Base-by-base conservation (phyloP, 1,140 invertebrate species). In the Panagrolaimus sp. region DNA sequence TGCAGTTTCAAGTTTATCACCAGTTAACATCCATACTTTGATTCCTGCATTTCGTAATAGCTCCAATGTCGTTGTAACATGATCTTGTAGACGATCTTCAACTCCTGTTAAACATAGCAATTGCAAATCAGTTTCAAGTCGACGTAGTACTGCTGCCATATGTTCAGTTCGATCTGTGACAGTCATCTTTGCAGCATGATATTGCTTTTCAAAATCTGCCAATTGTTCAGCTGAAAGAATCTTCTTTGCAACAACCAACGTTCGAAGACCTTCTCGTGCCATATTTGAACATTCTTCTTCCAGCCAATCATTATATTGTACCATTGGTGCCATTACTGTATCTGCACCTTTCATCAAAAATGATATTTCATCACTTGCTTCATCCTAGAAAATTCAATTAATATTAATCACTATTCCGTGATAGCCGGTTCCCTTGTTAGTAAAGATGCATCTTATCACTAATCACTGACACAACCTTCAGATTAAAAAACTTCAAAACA, bases 1-100 rank as follows among this genome's bases (percentile, higher is more conserved):
- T 13, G 96, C 96, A 0, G 96, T 99, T 86, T 99, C 96, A 63
- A 98, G 83, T 85, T 99, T 99, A 83, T 99, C 96, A 48, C 96
- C 96, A 0, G 96, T 99, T 70, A 99, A 86, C 96, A 99, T 99
- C 96, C 96, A 99, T 51, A 97, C 89, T 87, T 93, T 96, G 63
- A 98, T 93, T 44, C 95, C 95, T 70, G 96, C 96, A 85, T 95
- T 95, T 74, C 92, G 87, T 23, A 99, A 84, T 65, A 93, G 85
- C 83, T 96, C 92, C 3, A 99, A 85, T 0, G 95, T 97, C 27
- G 90, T 89, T 44, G 93, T 88, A 0, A 98, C 96, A 83, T 91
- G 87, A 66, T 84, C 90, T 79, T 94, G 86, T n/a, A 87, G 82
- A 53, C 86, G 83, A 71, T 87, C 86, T 71, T 87, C 86, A 5